phyloP scores from a whole-genome alignment of 2,888 invertebrate genomes.

The Trilocha varians region DNA sequence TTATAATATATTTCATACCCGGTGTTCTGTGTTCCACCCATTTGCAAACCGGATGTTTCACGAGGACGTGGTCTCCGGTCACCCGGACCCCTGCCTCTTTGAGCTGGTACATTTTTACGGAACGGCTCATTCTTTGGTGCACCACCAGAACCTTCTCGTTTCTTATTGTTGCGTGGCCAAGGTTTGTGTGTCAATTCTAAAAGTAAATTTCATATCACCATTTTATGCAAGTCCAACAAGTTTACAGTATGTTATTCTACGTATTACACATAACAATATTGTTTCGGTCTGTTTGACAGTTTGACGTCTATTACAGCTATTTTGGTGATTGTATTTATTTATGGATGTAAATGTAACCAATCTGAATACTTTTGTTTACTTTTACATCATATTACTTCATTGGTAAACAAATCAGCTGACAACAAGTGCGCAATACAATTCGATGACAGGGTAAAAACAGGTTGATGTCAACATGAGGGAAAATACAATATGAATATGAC shows the following conservation, averaged over 20 bases:
- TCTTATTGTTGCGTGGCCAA: conserved; percentile 76
- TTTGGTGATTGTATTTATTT: no score
- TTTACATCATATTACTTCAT: no score
- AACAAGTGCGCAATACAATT: no score
- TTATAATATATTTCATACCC: conserved; percentile 42
- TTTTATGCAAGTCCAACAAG: no score
- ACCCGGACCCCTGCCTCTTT: conserved; percentile 78
- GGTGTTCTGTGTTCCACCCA: conserved; percentile 82
- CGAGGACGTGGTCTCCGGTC: conserved; percentile 82
- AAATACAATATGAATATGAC: conserved; percentile 21
- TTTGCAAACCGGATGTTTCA: conserved; percentile 51
- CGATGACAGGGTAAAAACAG: no score
- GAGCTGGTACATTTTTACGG: conserved; percentile 76
- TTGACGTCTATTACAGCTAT: no score
- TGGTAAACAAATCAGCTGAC: no score
- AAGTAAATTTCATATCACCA: neutral
- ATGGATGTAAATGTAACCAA: no score
- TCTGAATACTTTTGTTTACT: no score
- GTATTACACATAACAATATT: no score
- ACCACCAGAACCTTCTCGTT: conserved; percentile 75
- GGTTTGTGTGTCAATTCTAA: conserved; percentile 69
- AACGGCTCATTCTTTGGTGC: conserved; percentile 77
- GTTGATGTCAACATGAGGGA: conserved; percentile 6
- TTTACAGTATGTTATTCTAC: no score
- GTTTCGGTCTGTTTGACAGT: no score